Percentiles rank a stretch among this genome's conserved stretches.
Evolutionary conservation across 2,113 vertebrate genomes (phyloP).

Genomic region (Centrocercus urophasianus): DNA sequence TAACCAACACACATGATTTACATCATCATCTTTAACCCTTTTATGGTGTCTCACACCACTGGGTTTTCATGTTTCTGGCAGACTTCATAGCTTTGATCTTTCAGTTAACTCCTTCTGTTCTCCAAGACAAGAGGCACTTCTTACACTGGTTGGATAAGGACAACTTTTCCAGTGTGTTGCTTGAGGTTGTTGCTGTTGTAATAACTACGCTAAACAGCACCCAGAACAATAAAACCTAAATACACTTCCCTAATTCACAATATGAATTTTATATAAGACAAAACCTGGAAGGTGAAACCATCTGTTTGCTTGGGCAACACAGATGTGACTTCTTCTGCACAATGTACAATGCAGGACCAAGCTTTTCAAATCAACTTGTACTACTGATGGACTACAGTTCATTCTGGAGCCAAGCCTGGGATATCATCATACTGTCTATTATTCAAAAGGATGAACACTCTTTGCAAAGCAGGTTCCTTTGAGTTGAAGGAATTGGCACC

Average conservation of each 20-base stretch:
- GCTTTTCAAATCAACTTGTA: neutral
- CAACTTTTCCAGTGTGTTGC: conserved; percentile 1
- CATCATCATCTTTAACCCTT: conserved; percentile 21
- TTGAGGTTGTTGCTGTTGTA: neutral
- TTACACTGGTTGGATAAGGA: neutral
- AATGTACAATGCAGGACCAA: neutral
- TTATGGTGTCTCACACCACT: neutral
- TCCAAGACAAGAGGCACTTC: neutral
- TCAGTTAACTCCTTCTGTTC: neutral
- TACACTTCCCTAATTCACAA: neutral
- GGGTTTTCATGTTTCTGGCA: neutral
- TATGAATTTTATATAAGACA: conserved; percentile 12
- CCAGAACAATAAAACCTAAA: neutral
- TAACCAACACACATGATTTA: conserved; percentile 40
- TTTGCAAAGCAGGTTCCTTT: neutral
- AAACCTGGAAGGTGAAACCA: conserved; percentile 9
- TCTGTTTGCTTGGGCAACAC: conserved; percentile 33
- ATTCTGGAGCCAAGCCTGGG: neutral
- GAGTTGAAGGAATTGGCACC: neutral
- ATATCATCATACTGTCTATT: neutral
- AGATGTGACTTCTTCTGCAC: conserved; percentile 19
- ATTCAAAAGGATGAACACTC: neutral
- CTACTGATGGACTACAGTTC: neutral
- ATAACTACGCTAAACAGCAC: neutral
- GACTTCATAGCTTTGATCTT: conserved; percentile 33